A percentile compares a stretch with the other conserved stretches of the same genome.
These are phyloP conservation scores for Lymantria monacha DNA, from an alignment of 2,888 invertebrate genomes.

Conservation along the genomic window DNA sequence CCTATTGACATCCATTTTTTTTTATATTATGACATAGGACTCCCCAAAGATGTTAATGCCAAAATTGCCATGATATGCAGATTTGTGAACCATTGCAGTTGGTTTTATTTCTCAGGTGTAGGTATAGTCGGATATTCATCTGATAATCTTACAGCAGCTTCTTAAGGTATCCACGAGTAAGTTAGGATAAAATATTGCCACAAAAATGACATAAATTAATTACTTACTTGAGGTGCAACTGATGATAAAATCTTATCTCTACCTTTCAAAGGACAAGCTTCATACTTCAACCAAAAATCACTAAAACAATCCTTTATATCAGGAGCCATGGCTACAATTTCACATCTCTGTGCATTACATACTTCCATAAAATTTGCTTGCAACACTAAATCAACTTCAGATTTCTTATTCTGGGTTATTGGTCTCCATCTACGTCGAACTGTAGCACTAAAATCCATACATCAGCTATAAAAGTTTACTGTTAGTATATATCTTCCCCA, in stretches of 20 bases:
- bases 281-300: slow-evolving; percentile 87
- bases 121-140: no score
- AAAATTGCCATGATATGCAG: no score
- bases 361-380: slow-evolving; percentile 88
- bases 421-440: slow-evolving; percentile 89
- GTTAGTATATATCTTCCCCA: no score
- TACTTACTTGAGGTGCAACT: slow-evolving; percentile 89
- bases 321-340: slow-evolving; percentile 78
- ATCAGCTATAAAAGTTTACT: background rate
- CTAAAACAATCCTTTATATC: slow-evolving; percentile 87
- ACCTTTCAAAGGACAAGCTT: slow-evolving; percentile 84
- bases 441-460: slow-evolving; percentile 83
- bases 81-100: no score
- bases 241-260: slow-evolving; percentile 90
- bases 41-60: no score
- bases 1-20: no score
- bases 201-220: background rate
- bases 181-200: no score
- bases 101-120: no score
- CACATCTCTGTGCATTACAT: slow-evolving; percentile 74
- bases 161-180: no score
- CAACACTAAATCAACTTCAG: slow-evolving; percentile 87
- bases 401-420: slow-evolving; percentile 79
- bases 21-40: no score
- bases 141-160: no score